Conservation (phyloP, 2,797 vertebrate species). For the Lithobates sylvaticus region DNA sequence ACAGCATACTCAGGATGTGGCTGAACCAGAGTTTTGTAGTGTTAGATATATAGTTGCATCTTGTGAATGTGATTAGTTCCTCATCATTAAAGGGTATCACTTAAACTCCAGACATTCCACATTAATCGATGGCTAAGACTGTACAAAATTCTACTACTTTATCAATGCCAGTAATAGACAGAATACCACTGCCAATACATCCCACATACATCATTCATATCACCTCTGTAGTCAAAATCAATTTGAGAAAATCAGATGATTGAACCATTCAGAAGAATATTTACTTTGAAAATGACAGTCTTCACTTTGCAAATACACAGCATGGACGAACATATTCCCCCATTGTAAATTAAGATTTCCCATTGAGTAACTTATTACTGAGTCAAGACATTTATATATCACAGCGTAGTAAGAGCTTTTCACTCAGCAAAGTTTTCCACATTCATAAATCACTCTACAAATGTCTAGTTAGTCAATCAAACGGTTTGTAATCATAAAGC, state of each 20-base stretch:
- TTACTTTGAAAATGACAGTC: slow-evolving; percentile 70
- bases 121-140: too few species aligned
- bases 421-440: slow-evolving; percentile 77
- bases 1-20: too few species aligned
- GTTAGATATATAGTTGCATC: too few species aligned
- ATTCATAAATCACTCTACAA: slow-evolving; percentile 92
- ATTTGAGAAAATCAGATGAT: neutral
- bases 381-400: slow-evolving; percentile 76
- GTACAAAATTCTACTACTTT: too few species aligned
- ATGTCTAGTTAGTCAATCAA: slow-evolving; percentile 98
- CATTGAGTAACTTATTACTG: slow-evolving; percentile 77
- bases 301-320: slow-evolving; percentile 5
- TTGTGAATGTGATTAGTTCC: too few species aligned
- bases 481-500: slow-evolving; percentile 97
- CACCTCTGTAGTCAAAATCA: neutral
- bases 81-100: too few species aligned
- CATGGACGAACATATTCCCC: neutral
- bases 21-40: too few species aligned
- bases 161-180: too few species aligned
- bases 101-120: too few species aligned
- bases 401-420: slow-evolving; percentile 74
- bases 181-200: too few species aligned
- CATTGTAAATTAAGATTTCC: slow-evolving; percentile 56
- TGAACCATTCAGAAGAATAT: slow-evolving; percentile 73
- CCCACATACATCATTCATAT: too few species aligned